phyloP scores from a whole-genome alignment of 2,888 invertebrate species.

The Rhorus exstirpatorius region DNA sequence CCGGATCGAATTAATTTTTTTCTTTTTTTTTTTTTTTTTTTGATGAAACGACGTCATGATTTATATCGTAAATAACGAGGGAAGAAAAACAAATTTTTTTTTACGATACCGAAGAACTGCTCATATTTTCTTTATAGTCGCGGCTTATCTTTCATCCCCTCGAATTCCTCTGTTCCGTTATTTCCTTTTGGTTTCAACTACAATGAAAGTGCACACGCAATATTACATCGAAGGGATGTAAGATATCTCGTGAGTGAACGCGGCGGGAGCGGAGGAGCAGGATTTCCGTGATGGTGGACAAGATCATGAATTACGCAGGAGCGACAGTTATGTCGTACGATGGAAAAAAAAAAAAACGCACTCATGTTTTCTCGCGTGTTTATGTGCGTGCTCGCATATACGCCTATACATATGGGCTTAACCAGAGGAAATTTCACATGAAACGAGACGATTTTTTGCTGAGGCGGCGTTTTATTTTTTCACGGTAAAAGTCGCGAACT shows the following conservation, averaged over 20 bases:
- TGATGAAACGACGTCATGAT: no score
- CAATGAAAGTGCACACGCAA: conserved; percentile 62
- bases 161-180: conserved; percentile 39
- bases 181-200: conserved; percentile 48
- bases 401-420: no score
- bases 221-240: conserved; percentile 32
- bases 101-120: conserved; percentile 2
- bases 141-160: neutral
- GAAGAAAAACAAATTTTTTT: conserved; percentile 1
- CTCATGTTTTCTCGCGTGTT: conserved; percentile 2
- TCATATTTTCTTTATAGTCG: conserved; percentile 35
- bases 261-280: conserved; percentile 14
- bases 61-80: conserved; percentile 33
- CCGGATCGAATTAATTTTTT: neutral
- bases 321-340: conserved; percentile 57
- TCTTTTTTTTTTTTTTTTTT: no score
- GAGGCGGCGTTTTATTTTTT: no score
- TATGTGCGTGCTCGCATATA: no score
- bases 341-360: conserved; percentile 26
- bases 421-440: no score
- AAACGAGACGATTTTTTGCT: no score
- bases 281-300: conserved; percentile 71
- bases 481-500: no score
- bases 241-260: neutral
- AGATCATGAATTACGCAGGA: conserved; percentile 74